These are phyloP conservation scores for Phataginus tetradactyla DNA, from an alignment of 2,797 vertebrate species.

Conservation along the genomic window DNA sequence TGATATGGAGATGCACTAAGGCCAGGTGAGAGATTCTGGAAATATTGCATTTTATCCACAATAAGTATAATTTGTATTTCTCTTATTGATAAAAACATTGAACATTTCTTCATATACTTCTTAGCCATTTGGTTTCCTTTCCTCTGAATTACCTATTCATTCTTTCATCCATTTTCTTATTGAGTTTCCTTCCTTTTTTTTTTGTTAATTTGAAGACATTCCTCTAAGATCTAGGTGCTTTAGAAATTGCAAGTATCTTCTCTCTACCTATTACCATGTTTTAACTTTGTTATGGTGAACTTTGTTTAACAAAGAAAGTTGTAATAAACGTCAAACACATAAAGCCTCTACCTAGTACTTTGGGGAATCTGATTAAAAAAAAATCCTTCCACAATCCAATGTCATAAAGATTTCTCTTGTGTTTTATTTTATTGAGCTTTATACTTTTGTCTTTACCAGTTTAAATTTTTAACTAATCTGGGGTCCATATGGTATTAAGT, in stretches of 20 bases:
- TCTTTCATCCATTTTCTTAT: background rate
- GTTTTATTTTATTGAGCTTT: background rate
- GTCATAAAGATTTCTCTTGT: background rate
- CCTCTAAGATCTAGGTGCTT: background rate
- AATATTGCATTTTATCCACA: no score
- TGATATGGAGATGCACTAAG: no score
- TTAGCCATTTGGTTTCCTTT: background rate
- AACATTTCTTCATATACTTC: background rate
- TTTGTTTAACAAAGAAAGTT: background rate
- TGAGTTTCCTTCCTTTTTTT: background rate
- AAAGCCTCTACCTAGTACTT: background rate
- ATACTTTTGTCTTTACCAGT: background rate
- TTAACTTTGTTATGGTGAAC: background rate
- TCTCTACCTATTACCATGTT: background rate
- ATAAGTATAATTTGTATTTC: background rate
- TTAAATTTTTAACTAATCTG: background rate
- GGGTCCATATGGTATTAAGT: background rate
- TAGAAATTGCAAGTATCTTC: background rate
- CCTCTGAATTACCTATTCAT: background rate
- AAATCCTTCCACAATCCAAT: background rate
- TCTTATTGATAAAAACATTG: background rate
- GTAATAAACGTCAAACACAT: background rate
- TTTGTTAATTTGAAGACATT: background rate
- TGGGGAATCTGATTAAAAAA: background rate
- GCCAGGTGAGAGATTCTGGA: no score